Conservation (phyloP, 2,888 invertebrate genomes). For the Octonoba sinensis region DNA sequence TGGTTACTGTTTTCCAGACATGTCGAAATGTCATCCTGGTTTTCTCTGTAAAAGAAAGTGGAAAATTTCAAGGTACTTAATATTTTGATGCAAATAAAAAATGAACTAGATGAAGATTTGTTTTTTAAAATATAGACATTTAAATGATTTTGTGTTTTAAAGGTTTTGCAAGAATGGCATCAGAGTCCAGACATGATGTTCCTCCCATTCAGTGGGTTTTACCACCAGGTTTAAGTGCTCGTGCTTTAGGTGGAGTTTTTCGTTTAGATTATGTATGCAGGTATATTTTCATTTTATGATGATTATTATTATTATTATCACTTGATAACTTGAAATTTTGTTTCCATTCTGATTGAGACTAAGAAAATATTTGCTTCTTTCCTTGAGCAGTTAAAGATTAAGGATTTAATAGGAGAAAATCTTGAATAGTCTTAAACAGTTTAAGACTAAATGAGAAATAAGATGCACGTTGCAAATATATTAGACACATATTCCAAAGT, state of each 20-base stretch:
- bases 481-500: too few species aligned
- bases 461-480: too few species aligned
- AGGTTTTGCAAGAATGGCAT: conserved; percentile 91
- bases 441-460: too few species aligned
- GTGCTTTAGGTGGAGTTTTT: conserved; percentile 95
- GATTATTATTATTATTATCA: conserved; percentile 24
- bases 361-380: too few species aligned
- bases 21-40: conserved; percentile 93
- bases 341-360: too few species aligned
- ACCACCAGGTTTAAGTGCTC: conserved; percentile 91
- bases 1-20: conserved; percentile 73
- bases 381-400: too few species aligned
- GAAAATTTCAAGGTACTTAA: conserved; percentile 78
- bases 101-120: background rate
- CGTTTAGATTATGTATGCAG: conserved; percentile 96
- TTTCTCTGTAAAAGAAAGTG: conserved; percentile 98
- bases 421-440: too few species aligned
- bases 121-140: background rate
- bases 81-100: conserved; percentile 1
- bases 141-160: conserved; percentile 68
- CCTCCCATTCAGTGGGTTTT: conserved; percentile 92
- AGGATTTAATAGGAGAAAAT: too few species aligned
- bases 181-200: conserved; percentile 90
- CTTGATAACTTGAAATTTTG: conserved; percentile 9
- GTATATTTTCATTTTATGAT: conserved; percentile 67